Evolutionary conservation across 1,140 invertebrate genomes (phyloP).

Genomic region (Bombus superbus): DNA sequence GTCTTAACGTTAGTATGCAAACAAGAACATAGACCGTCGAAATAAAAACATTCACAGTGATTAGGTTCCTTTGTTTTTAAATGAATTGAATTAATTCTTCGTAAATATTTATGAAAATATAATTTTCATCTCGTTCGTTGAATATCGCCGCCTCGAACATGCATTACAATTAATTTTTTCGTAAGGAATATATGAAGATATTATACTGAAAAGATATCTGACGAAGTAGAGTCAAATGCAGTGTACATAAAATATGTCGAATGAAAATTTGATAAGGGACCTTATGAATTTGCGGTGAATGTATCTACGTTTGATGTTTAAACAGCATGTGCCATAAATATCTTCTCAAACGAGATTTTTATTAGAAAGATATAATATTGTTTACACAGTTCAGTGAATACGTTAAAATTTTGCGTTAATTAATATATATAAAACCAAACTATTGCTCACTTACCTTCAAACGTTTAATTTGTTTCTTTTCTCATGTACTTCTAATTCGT

Average conservation of each 20-base stretch:
- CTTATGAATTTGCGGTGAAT: background rate
- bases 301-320: background rate
- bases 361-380: background rate
- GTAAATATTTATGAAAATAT: background rate
- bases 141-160: background rate
- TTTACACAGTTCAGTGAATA: background rate
- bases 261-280: background rate
- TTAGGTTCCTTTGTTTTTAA: no score
- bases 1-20: no score
- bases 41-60: no score
- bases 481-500: no score
- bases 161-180: background rate
- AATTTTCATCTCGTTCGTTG: background rate
- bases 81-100: background rate
- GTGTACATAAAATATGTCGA: background rate
- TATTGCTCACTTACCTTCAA: background rate
- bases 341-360: background rate
- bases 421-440: background rate
- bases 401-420: no score
- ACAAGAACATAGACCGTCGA: no score
- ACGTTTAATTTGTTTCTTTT: background rate
- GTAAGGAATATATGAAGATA: background rate
- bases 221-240: background rate
- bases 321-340: background rate
- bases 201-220: background rate